Evolutionary conservation across 2,797 vertebrate species (phyloP).

Genomic region (Nothura maculosa): DNA sequence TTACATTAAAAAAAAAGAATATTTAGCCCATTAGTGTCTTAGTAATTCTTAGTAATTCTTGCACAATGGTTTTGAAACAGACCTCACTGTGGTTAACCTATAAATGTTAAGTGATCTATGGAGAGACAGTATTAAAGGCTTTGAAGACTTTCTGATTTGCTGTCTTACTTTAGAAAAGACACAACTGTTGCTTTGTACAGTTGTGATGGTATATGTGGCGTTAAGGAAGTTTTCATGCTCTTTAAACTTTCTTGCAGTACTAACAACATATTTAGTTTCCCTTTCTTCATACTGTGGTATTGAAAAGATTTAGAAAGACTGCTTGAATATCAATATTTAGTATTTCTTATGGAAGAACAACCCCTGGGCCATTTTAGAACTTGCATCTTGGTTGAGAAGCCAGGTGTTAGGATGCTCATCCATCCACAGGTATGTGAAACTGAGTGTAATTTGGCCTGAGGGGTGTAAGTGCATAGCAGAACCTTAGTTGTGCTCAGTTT

Average conservation of each 20-base stretch:
- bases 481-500: neutral
- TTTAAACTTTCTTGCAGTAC: neutral
- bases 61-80: conserved; percentile 9
- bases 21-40: neutral
- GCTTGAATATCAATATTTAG: neutral
- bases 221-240: neutral
- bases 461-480: neutral
- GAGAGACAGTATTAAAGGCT: neutral
- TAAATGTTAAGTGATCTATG: neutral
- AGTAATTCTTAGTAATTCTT: conserved; percentile 27
- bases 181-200: neutral
- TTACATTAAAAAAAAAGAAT: conserved; percentile 39
- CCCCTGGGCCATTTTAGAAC: neutral
- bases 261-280: neutral
- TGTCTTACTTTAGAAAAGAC: neutral
- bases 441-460: neutral
- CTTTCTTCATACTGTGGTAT: neutral
- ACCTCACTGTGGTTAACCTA: neutral
- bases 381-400: neutral
- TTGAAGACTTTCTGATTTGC: neutral
- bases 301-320: neutral
- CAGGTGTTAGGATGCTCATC: neutral
- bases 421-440: neutral
- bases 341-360: neutral
- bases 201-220: neutral